Evolutionary conservation across 2,888 invertebrate genomes (phyloP).

Genomic region (Limenitis camilla): DNA sequence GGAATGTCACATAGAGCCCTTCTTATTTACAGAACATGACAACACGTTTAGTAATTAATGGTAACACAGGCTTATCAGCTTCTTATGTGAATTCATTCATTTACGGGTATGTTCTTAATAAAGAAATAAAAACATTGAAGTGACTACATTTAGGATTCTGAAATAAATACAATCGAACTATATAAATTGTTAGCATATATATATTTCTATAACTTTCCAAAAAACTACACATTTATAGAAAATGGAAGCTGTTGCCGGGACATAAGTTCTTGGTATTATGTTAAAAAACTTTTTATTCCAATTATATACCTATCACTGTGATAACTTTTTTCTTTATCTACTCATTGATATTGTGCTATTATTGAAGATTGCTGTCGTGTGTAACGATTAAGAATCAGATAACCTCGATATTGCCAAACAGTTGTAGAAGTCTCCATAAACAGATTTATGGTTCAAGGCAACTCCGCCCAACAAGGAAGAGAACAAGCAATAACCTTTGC

Average conservation of each 20-base stretch:
- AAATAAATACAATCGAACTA: too few relatives aligned
- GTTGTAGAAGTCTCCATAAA: constrained; percentile 14
- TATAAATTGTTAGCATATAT: too few relatives aligned
- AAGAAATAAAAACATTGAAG: too few relatives aligned
- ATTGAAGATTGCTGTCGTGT: background rate
- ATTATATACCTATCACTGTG: too few relatives aligned
- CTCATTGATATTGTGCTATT: background rate
- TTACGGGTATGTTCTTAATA: too few relatives aligned
- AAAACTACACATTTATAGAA: too few relatives aligned
- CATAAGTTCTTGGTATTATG: too few relatives aligned
- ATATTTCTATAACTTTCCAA: too few relatives aligned
- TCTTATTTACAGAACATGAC: constrained; percentile 15
- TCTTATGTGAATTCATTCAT: background rate
- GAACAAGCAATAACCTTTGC: constrained; percentile 32
- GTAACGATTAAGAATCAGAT: background rate
- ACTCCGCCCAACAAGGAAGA: constrained; percentile 41
- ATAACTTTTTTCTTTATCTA: too few relatives aligned
- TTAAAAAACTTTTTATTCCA: too few relatives aligned
- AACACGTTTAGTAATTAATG: constrained; percentile 2
- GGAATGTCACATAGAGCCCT: constrained; percentile 31
- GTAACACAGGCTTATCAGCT: background rate
- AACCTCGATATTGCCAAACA: constrained; percentile 29
- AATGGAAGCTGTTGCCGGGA: too few relatives aligned
- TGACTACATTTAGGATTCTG: too few relatives aligned
- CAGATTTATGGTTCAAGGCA: constrained; percentile 48